Evolutionary conservation across 1,140 invertebrate species (phyloP).

Genomic region (Hycleus cichorii): DNA sequence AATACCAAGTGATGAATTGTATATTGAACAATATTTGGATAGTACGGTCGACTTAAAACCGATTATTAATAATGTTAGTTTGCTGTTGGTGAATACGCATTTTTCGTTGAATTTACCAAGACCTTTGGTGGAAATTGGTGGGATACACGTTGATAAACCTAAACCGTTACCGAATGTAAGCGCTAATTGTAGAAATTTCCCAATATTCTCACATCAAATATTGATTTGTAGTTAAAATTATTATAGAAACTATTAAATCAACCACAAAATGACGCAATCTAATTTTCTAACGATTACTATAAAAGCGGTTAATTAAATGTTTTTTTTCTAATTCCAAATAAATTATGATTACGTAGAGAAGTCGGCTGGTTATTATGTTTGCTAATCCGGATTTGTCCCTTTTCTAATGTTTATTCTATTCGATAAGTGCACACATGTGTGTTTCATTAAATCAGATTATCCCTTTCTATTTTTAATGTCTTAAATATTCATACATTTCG

Average conservation of each 20-base stretch:
- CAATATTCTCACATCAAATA: neutral
- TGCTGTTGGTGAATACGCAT: slow-evolving; percentile 53
- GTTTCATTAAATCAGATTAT: no score
- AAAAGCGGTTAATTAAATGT: no score
- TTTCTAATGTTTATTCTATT: no score
- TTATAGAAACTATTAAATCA: neutral
- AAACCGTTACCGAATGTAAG: slow-evolving; percentile 51
- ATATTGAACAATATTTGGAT: slow-evolving; percentile 39
- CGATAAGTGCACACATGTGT: no score
- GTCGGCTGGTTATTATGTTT: no score
- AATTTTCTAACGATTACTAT: no score
- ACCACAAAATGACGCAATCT: no score
- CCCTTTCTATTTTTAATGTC: no score
- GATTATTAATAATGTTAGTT: slow-evolving; percentile 36
- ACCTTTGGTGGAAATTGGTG: slow-evolving; percentile 51
- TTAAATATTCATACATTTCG: no score
- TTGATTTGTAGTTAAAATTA: neutral
- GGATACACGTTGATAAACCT: slow-evolving; percentile 43
- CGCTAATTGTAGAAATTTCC: slow-evolving; percentile 3
- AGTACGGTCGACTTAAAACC: slow-evolving; percentile 2
- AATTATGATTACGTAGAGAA: no score
- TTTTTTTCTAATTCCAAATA: no score
- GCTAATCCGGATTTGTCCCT: no score
- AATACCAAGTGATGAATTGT: slow-evolving; percentile 12
- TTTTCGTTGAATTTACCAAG: slow-evolving; percentile 44